These are phyloP conservation scores for Sminthurinus signatus DNA, from an alignment of 1,140 invertebrate genomes.

Conservation along the genomic window DNA sequence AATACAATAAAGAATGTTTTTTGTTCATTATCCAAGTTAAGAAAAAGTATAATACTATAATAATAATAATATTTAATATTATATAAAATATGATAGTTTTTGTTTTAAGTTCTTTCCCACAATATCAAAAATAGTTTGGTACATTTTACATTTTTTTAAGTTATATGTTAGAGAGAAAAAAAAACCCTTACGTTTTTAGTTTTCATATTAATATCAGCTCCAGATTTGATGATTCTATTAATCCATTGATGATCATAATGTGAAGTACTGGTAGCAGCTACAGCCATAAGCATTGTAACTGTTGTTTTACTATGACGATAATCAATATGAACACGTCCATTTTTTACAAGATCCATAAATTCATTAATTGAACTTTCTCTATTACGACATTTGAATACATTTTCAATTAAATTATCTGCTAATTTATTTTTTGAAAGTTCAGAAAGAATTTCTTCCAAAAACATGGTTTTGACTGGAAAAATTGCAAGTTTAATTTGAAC, in stretches of 20 bases:
- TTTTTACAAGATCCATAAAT: slow-evolving; percentile 64
- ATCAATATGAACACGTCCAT: slow-evolving; percentile 60
- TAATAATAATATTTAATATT: slow-evolving; percentile 44
- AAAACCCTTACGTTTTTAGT: slow-evolving; percentile 47
- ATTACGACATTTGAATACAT: slow-evolving; percentile 55
- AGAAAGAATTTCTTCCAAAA: slow-evolving; percentile 74
- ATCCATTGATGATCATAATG: no score
- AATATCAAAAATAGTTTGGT: no score
- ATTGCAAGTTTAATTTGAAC: slow-evolving; percentile 71
- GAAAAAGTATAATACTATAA: no score
- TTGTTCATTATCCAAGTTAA: slow-evolving; percentile 53
- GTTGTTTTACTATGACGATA: slow-evolving; percentile 55
- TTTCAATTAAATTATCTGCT: slow-evolving; percentile 56
- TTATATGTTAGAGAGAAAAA: slow-evolving; percentile 46
- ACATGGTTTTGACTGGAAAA: slow-evolving; percentile 70
- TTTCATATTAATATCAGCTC: slow-evolving; percentile 59
- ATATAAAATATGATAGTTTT: no score
- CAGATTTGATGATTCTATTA: slow-evolving; percentile 61
- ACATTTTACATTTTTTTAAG: no score
- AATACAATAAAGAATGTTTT: neutral
- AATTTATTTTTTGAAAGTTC: slow-evolving; percentile 50
- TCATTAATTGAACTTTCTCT: slow-evolving; percentile 58
- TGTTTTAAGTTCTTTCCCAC: no score
- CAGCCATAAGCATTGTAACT: slow-evolving; percentile 68
- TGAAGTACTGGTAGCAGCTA: slow-evolving; percentile 59